Percentiles rank a stretch among this genome's conserved stretches.
phyloP scores from a whole-genome alignment of 2,888 invertebrate genomes.

The Boloria euphrosyne region DNA sequence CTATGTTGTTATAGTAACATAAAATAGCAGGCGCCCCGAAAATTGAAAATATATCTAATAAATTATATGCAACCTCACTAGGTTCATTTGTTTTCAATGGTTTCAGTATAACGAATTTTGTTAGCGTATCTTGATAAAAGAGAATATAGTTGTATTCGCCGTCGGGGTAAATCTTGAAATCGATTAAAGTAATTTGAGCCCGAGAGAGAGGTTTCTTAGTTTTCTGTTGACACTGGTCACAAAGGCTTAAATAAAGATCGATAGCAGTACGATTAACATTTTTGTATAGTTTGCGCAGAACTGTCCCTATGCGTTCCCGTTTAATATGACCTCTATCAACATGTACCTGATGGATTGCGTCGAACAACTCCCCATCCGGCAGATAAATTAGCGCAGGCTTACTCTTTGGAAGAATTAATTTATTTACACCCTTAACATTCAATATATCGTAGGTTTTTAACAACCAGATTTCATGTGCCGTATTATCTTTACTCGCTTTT shows the following conservation, averaged over 20 bases:
- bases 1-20: slow-evolving; percentile 9
- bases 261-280: slow-evolving; percentile 3
- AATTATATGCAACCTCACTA: slow-evolving; percentile 8
- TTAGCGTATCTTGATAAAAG: slow-evolving; percentile 7
- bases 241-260: slow-evolving; percentile 8
- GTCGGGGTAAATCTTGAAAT: slow-evolving; percentile 10
- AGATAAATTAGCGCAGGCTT: neutral
- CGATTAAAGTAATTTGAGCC: slow-evolving; percentile 8
- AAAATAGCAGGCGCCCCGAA: slow-evolving; percentile 8
- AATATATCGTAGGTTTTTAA: neutral
- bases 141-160: slow-evolving; percentile 13
- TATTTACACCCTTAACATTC: slow-evolving; percentile 2
- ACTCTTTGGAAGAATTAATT: neutral
- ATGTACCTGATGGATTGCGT: slow-evolving; percentile 4
- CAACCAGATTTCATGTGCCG: slow-evolving; percentile 4
- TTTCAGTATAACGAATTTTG: slow-evolving; percentile 11
- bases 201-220: neutral
- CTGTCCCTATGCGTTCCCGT: slow-evolving; percentile 7
- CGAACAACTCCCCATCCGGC: slow-evolving; percentile 9
- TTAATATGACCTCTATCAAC: neutral
- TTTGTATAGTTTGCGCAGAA: slow-evolving; percentile 8
- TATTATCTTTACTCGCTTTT: neutral
- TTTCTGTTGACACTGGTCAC: slow-evolving; percentile 10
- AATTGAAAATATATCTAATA: slow-evolving; percentile 15
- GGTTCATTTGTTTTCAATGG: slow-evolving; percentile 1